phyloP scores from a whole-genome alignment of 2,888 invertebrate genomes.

The Acholoe squamosa region DNA sequence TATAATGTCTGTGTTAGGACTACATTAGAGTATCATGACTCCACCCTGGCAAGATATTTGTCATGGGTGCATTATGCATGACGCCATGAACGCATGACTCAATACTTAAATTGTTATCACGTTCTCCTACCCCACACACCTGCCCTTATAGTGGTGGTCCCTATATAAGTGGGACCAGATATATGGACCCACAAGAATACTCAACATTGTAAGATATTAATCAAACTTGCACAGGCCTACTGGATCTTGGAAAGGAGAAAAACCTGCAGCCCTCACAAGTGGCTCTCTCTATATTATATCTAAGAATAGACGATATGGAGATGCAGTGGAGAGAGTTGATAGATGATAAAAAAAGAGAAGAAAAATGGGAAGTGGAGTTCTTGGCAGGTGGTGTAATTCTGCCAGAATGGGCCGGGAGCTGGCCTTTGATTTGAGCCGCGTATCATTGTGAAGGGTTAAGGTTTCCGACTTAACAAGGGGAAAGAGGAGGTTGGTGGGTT shows the following conservation, averaged over 20 bases:
- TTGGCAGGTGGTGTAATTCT: constrained; percentile 27
- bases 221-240: not conserved
- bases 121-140: no score
- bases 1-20: no score
- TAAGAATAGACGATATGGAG: not conserved
- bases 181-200: not conserved
- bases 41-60: no score
- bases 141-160: not conserved
- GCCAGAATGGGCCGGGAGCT: not conserved
- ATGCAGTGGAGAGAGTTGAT: not conserved
- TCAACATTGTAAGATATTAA: constrained; percentile 3
- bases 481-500: not conserved
- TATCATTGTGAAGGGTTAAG: constrained; percentile 10
- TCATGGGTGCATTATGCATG: no score
- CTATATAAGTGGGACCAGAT: not conserved
- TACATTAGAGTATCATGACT: no score
- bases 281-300: not conserved
- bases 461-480: not conserved
- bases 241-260: not conserved
- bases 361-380: not conserved
- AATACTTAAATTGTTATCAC: no score
- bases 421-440: not conserved
- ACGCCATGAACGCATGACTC: no score
- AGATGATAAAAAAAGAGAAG: no score
- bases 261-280: not conserved